Conservation (phyloP, 2,888 invertebrate genomes). For the Didymodactylos carnosus region DNA sequence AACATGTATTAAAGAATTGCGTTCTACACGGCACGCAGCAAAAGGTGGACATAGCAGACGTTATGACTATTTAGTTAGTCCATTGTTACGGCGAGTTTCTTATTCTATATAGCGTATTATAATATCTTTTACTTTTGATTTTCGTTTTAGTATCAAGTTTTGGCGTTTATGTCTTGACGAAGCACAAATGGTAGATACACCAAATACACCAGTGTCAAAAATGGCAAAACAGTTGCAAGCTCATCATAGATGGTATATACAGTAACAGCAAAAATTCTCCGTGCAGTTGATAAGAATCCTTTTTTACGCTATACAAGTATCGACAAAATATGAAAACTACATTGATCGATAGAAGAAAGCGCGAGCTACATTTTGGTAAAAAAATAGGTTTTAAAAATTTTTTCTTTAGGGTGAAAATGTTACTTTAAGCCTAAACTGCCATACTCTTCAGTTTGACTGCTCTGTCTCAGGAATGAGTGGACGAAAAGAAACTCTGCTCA, state of each 20-base stretch:
- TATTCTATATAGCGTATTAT: neutral
- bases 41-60: conserved; percentile 34
- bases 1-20: neutral
- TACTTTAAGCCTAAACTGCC: too few species aligned
- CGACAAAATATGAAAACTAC: too few species aligned
- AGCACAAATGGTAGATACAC: conserved; percentile 54
- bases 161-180: conserved; percentile 44
- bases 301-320: too few species aligned
- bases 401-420: too few species aligned
- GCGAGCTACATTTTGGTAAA: too few species aligned
- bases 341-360: too few species aligned
- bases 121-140: neutral
- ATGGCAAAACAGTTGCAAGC: neutral
- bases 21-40: neutral
- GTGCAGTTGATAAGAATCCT: too few species aligned
- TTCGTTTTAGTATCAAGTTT: neutral
- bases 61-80: conserved; percentile 52
- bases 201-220: conserved; percentile 28
- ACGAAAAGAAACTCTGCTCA: too few species aligned
- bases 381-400: too few species aligned
- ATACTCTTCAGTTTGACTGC: too few species aligned
- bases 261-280: neutral
- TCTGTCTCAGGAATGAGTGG: too few species aligned
- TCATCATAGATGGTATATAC: conserved; percentile 21
- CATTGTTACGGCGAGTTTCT: neutral